Percentiles rank a stretch among this genome's conserved stretches.
phyloP scores from a whole-genome alignment of 2,797 vertebrate genomes.

The Aselliscus stoliczkanus region DNA sequence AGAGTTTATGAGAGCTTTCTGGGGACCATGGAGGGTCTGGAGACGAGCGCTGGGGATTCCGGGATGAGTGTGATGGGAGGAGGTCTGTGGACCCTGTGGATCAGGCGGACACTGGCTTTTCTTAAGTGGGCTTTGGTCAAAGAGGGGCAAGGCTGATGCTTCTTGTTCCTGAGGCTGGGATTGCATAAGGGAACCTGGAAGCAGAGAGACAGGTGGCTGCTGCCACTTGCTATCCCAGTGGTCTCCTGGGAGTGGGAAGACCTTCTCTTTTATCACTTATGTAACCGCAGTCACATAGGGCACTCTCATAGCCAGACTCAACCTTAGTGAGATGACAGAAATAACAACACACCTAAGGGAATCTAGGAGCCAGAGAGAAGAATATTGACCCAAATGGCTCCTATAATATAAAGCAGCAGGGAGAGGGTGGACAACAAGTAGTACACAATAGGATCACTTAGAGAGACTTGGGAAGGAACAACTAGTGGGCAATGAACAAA shows the following conservation, averaged over 20 bases:
- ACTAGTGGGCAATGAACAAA: not conserved
- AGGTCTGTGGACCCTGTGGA: not conserved
- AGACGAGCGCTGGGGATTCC: not conserved
- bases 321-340: not conserved
- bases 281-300: not conserved
- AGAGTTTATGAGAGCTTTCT: not conserved
- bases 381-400: not conserved
- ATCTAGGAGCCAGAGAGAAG: not conserved
- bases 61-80: not conserved
- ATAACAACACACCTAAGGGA: not conserved
- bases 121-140: not conserved
- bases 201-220: not conserved
- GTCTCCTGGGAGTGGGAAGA: not conserved
- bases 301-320: not conserved
- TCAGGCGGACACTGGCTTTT: not conserved
- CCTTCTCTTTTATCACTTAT: rapidly evolving
- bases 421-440: not conserved
- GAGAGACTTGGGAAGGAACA: not conserved
- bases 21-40: not conserved
- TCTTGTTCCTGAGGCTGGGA: not conserved
- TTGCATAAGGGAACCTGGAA: not conserved
- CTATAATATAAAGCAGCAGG: not conserved
- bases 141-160: not conserved
- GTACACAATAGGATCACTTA: not conserved
- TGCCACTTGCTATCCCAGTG: too few species aligned